Evolutionary conservation across 2,113 vertebrate species (phyloP).

Genomic region (Rhineura floridana): DNA sequence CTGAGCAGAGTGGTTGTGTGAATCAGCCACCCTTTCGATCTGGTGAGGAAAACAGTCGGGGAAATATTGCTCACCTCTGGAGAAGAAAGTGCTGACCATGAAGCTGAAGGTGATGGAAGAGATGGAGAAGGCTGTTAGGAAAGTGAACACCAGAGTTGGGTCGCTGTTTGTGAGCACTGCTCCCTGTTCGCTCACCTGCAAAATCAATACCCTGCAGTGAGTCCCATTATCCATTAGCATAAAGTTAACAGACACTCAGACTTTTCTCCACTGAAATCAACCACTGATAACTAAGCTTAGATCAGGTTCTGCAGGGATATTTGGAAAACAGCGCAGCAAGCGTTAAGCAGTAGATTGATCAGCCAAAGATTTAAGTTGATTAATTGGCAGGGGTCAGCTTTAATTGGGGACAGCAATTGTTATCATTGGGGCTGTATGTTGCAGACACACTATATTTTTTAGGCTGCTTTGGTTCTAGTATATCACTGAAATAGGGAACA

Average conservation of each 20-base stretch:
- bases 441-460: not conserved
- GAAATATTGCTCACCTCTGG: constrained; percentile 77
- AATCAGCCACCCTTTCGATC: too few species aligned
- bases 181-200: constrained; percentile 87
- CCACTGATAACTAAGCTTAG: not conserved
- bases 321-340: not conserved
- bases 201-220: not conserved
- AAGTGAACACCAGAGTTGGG: constrained; percentile 89
- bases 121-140: constrained; percentile 85
- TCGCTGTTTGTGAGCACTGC: constrained; percentile 92
- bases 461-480: not conserved
- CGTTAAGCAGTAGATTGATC: not conserved
- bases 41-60: not conserved
- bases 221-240: not conserved
- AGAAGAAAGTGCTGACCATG: constrained; percentile 98
- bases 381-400: not conserved
- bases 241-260: not conserved
- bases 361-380: not conserved
- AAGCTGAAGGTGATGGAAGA: constrained; percentile 96
- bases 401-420: not conserved
- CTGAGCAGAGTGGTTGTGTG: not conserved
- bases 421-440: not conserved
- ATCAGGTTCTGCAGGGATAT: not conserved
- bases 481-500: not conserved
- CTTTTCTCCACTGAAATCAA: not conserved